Evolutionary conservation across 2,113 vertebrate genomes (phyloP), one percentile per base, ranked within the genome.

Genomic region (Heliornis fulica): DNA sequence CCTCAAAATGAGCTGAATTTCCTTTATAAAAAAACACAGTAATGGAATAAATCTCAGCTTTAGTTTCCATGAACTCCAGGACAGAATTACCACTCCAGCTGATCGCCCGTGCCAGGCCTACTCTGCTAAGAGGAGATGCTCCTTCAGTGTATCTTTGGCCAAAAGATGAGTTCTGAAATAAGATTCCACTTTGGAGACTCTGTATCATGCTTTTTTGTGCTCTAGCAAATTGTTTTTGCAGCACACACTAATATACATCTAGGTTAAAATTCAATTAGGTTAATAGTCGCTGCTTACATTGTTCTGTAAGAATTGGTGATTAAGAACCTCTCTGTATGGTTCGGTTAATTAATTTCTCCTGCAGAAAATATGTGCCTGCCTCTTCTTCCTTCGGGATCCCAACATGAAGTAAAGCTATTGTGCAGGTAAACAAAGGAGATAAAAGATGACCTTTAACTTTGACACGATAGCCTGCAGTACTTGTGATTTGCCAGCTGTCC

Each of bases 1-100:
- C 34, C 85, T 92, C 82, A 75, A 78, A 93, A 94, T 38, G 69
- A 93, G 76, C 76, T 82, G 92, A 71, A 75, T 94, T 93, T 89
- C 51, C 80, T 40, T 75, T 1, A 20, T 89, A 29, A 77, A 86
- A 71, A 13, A 1, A 1, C 60, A 46, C 16, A 8, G 53, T 82
- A 86, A 86, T 80, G 43, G 61, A 94, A 82, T 32, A 81, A 93
- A 92, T 76, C 88, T 86, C 79, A 84, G 60, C 90, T 92, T 89
- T 53, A 29, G 76, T 92, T 70, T 41, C 79, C 43, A 12, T 21
- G 64, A 94, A 45, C 56, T 71, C 88, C 60, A 17, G 6, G 64
- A 10, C 51, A 88, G 66, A 43, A 34, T 78, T 38, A 8, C n/a
- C 28, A 3, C 43, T 48, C 51, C 11, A 5, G 21, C 77, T 91